Evolutionary conservation across 2,797 vertebrate species (phyloP).

Genomic region (Decapterus maruadsi): DNA sequence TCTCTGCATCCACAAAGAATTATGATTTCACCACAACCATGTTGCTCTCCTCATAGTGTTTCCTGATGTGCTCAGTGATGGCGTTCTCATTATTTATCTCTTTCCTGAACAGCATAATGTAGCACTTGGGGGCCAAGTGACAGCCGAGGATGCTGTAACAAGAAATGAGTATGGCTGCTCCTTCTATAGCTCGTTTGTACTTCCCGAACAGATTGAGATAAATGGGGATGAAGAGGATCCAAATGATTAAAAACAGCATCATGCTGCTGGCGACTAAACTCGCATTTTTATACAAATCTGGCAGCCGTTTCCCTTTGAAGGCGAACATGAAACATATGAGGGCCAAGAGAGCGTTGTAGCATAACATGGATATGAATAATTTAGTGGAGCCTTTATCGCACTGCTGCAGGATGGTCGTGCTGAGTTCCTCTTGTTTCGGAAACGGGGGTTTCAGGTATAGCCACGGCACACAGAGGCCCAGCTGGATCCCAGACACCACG

Average conservation of each 20-base stretch:
- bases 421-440: rapidly evolving
- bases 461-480: conserved; percentile 66
- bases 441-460: conserved; percentile 24
- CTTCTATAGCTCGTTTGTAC: conserved; percentile 58
- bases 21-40: conserved; percentile 50
- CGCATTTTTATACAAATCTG: conserved; percentile 80
- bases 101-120: conserved; percentile 76
- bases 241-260: conserved; percentile 76
- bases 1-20: conserved; percentile 2
- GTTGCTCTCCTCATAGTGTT: conserved; percentile 63
- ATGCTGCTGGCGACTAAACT: conserved; percentile 71
- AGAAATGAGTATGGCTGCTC: conserved; percentile 69
- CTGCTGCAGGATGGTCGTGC: background rate
- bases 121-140: conserved; percentile 79
- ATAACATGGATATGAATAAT: conserved; percentile 53
- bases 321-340: conserved; percentile 73
- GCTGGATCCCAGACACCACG: conserved; percentile 60
- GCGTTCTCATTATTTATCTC: conserved; percentile 70
- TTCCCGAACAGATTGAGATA: conserved; percentile 40
- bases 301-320: conserved; percentile 70
- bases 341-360: conserved; percentile 66
- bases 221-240: conserved; percentile 77
- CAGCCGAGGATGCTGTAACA: conserved; percentile 76
- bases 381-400: conserved; percentile 37
- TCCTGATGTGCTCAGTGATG: conserved; percentile 72